A percentile compares a stretch with the other conserved stretches of the same genome.
phyloP scores from a whole-genome alignment of 2,888 invertebrate genomes.

The Ceriagrion tenellum region DNA sequence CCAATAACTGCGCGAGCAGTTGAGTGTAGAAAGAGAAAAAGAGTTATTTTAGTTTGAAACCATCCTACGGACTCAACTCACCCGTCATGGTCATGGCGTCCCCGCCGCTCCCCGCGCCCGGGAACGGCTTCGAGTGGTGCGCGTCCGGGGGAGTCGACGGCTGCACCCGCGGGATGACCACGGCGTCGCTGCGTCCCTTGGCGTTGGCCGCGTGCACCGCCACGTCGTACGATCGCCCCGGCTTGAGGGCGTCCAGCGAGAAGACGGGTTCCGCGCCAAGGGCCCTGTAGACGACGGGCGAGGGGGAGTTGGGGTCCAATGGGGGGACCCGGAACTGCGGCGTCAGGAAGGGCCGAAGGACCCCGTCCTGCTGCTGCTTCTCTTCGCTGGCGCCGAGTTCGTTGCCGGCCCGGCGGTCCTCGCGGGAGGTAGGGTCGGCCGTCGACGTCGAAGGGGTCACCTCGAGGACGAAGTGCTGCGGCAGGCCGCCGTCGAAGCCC shows the following conservation, averaged over 20 bases:
- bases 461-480: conserved; percentile 90
- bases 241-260: conserved; percentile 86
- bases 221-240: conserved; percentile 88
- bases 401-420: conserved; percentile 69
- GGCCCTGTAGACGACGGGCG: conserved; percentile 82
- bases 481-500: conserved; percentile 89
- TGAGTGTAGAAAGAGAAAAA: too few relatives aligned
- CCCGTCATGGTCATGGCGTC: conserved; percentile 73
- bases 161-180: conserved; percentile 84
- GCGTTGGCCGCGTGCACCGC: conserved; percentile 91
- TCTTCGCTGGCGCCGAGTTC: conserved; percentile 42
- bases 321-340: background rate
- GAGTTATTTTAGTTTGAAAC: too few relatives aligned
- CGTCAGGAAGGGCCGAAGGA: conserved; percentile 68
- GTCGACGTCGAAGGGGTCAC: conserved; percentile 77
- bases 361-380: conserved; percentile 73
- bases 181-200: conserved; percentile 87
- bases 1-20: too few relatives aligned
- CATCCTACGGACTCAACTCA: conserved; percentile 67
- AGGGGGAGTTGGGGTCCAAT: conserved; percentile 70
- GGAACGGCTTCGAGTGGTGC: conserved; percentile 42
- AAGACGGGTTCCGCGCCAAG: conserved; percentile 85
- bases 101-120: conserved; percentile 73
- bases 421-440: conserved; percentile 66
- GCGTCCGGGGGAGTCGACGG: conserved; percentile 23